Evolutionary conservation across 2,797 vertebrate species (phyloP).

Genomic region (Sebastes hubbsi): DNA sequence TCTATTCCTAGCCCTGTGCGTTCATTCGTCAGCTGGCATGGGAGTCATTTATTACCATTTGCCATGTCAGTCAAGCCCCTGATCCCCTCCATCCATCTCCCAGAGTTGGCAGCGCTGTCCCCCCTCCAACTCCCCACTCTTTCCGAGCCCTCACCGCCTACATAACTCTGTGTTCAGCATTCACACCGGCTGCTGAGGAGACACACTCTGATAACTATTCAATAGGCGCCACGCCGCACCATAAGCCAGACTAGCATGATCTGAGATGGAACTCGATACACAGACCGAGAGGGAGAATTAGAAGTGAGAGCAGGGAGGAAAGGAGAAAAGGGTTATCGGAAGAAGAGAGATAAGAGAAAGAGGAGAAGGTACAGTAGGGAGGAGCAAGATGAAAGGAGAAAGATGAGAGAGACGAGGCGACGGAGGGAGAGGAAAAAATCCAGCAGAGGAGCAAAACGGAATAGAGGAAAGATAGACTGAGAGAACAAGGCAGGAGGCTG

Average conservation of each 20-base stretch:
- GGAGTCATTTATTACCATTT: conserved; percentile 73
- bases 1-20: conserved; percentile 33
- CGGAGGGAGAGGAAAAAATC: neutral
- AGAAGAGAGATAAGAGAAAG: conserved; percentile 16
- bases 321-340: conserved; percentile 28
- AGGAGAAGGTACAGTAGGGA: neutral
- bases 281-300: neutral
- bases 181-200: conserved; percentile 46
- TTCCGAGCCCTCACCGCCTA: neutral
- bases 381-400: neutral
- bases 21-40: conserved; percentile 51
- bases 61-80: conserved; percentile 69
- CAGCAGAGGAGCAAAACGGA: neutral
- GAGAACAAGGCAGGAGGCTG: neutral
- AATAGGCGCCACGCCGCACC: neutral
- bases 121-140: neutral
- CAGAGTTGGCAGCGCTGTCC: conserved; percentile 1
- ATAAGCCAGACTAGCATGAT: conserved; percentile 13
- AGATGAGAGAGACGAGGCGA: conserved; percentile 15
- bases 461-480: neutral
- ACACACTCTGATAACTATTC: conserved; percentile 56
- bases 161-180: conserved; percentile 59
- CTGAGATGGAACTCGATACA: conserved; percentile 30
- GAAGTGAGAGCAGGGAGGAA: conserved; percentile 10
- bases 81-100: conserved; percentile 63